A percentile compares a stretch with the other conserved stretches of the same genome.
Conservation (phyloP, 2,888 invertebrate species). For the Pocota personata region DNA sequence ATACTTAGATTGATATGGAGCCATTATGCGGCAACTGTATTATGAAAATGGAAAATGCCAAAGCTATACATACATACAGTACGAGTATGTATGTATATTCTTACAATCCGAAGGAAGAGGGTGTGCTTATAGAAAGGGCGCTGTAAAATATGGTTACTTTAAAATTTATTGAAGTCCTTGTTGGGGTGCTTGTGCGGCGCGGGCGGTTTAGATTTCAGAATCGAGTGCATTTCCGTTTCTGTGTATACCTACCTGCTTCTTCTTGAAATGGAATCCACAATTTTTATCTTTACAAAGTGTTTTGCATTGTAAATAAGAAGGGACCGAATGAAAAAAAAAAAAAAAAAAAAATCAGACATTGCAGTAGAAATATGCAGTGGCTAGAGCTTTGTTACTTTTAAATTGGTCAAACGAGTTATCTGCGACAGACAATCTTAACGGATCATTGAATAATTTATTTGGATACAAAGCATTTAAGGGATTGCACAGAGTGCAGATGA, state of each 20-base stretch:
- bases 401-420: slow-evolving; percentile 49
- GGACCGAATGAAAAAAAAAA: background rate
- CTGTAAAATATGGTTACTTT: slow-evolving; percentile 58
- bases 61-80: background rate
- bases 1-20: slow-evolving; percentile 57
- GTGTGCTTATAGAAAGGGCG: background rate
- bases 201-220: background rate
- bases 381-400: slow-evolving; percentile 22
- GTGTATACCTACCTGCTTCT: background rate
- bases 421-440: slow-evolving; percentile 44
- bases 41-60: slow-evolving; percentile 55
- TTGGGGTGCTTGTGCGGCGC: background rate
- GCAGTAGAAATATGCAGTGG: slow-evolving; percentile 31
- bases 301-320: slow-evolving; percentile 24
- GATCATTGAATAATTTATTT: slow-evolving; percentile 44
- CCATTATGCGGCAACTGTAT: slow-evolving; percentile 64
- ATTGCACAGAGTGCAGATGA: background rate
- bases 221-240: slow-evolving; percentile 31
- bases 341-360: background rate
- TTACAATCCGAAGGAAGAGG: background rate
- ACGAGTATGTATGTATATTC: background rate
- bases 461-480: background rate
- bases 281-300: background rate
- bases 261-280: slow-evolving; percentile 6
- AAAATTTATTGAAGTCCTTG: slow-evolving; percentile 61